These are phyloP conservation scores for Neodiprion pinetum DNA, from an alignment of 1,140 invertebrate species.

Conservation along the genomic window DNA sequence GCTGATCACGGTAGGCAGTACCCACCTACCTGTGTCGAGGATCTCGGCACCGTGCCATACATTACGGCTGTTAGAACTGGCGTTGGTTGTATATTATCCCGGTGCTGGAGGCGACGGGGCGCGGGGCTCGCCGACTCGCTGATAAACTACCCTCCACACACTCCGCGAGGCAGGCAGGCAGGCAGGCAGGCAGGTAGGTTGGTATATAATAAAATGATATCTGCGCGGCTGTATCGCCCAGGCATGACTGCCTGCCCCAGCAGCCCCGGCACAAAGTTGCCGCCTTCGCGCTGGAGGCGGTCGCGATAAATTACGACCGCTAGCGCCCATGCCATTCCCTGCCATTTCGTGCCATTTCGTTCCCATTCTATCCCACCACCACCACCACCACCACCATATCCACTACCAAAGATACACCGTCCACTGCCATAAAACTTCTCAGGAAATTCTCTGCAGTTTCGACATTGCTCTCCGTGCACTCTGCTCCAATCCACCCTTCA, in stretches of 20 bases:
- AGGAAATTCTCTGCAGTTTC: neutral
- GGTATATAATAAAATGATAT: conserved; percentile 56
- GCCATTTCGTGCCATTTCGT: neutral
- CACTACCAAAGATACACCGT: conserved; percentile 16
- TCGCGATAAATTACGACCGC: conserved; percentile 48
- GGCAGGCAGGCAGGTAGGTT: neutral
- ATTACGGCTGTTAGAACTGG: conserved; percentile 46
- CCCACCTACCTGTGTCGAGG: conserved; percentile 38
- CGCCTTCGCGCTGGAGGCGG: conserved; percentile 44
- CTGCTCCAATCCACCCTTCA: neutral
- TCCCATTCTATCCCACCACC: too few relatives aligned
- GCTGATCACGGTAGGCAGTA: conserved; percentile 34
- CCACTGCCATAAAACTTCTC: conserved; percentile 12
- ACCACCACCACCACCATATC: too few relatives aligned
- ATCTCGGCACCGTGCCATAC: conserved; percentile 40
- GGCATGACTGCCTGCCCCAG: conserved; percentile 37
- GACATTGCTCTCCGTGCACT: neutral
- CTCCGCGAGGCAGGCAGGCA: conserved; percentile 19
- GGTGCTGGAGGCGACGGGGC: conserved; percentile 32
- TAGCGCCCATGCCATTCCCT: conserved; percentile 15
- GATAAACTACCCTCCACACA: conserved; percentile 50
- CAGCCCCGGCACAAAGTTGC: conserved; percentile 42
- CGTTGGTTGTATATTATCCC: conserved; percentile 46
- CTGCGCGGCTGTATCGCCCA: conserved; percentile 43
- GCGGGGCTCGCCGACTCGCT: conserved; percentile 30